Percentiles rank a stretch among this genome's conserved stretches.
Conservation (phyloP, 1,140 invertebrate species). For the Drosophila lini region DNA sequence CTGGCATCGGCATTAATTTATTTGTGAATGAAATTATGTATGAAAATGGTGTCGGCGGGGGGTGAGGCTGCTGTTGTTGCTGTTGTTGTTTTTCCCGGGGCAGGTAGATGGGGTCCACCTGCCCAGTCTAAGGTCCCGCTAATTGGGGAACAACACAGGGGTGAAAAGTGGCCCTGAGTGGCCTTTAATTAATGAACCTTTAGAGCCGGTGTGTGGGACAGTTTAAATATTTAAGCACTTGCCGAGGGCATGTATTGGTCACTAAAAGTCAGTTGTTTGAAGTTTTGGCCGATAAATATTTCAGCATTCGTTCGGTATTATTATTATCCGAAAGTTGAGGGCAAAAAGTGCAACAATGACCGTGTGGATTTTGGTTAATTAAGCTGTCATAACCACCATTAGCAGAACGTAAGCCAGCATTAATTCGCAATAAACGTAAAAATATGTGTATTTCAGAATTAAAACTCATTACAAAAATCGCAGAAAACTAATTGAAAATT, state of each 20-base stretch:
- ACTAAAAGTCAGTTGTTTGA: constrained; percentile 3
- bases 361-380: constrained; percentile 30
- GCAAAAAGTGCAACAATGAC: constrained; percentile 5
- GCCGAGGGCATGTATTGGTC: too few relatives aligned
- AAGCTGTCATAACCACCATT: constrained; percentile 43
- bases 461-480: constrained; percentile 33
- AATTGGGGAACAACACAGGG: constrained; percentile 19
- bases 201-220: neutral
- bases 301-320: neutral
- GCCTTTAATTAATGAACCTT: constrained; percentile 25
- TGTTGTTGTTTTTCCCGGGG: neutral
- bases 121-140: neutral
- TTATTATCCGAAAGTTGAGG: neutral
- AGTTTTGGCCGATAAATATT: constrained; percentile 9
- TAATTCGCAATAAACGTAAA: constrained; percentile 22
- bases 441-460: constrained; percentile 5
- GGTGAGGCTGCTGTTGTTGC: neutral
- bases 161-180: constrained; percentile 6
- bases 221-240: constrained; percentile 9
- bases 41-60: constrained; percentile 18
- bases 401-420: constrained; percentile 25
- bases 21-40: constrained; percentile 46
- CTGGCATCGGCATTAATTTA: constrained; percentile 45
- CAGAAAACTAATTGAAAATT: constrained; percentile 50
- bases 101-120: neutral